Base-by-base conservation (phyloP, 2,797 vertebrate species). In the Zenarchopterus dispar region DNA sequence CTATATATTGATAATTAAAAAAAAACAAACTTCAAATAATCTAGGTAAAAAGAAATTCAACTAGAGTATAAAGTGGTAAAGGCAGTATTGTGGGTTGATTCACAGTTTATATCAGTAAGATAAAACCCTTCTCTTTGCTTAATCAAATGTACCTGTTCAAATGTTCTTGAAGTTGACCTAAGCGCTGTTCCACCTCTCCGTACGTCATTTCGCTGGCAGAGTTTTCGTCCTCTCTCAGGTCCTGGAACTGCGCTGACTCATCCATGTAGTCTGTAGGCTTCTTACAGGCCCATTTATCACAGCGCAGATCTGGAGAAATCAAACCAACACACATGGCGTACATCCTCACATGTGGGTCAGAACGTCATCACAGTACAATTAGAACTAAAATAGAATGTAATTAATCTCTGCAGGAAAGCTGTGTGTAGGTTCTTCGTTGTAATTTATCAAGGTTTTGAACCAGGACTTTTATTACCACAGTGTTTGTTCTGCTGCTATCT, bases 131-230 rank as follows among this genome's bases (percentile, higher is more conserved):
- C 4, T 28, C 19, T 7, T 26, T 59, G 44, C 44, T n/a, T 53
- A 70, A 73, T 63, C 44, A 60, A 17, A 23, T 8, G 8, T 93
- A 99, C 98, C 98, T 98, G 95, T 96, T 99, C 70, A 99, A 93
- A 68, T 99, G 98, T 48, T 97, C 95, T 76, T 99, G 97, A 68
- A 99, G 96, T 79, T 97, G 92, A 93, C 96, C 96, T 81, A 99
- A 80, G 80, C 97, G 95, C 82, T 98, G 97, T 71, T 99, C 97
- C 84, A 99, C 95, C 91, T 99, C 98, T 47, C 96, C 96, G 0
- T 97, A 98, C 4, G 96, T 96, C 83, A 98, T 92, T 67, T 99
- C 97, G 17, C 96, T 97, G 85, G 95, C 94, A 6, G 95, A 94
- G 75, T 96, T 96, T 53, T 96, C 95, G 17, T 95, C 92, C 7